Conservation (phyloP, 2,888 invertebrate genomes). For the Strigamia maritima region DNA sequence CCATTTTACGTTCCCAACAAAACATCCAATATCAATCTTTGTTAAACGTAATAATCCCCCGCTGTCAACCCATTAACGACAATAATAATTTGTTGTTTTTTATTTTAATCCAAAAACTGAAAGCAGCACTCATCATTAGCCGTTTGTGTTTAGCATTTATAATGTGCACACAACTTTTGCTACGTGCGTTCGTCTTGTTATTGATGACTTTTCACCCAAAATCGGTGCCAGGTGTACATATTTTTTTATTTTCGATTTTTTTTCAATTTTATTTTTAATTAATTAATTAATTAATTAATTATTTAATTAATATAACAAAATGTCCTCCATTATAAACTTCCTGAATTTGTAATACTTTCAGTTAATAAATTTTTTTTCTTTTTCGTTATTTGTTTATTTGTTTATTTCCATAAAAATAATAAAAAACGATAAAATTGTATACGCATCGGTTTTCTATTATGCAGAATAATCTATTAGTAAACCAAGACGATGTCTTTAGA, state of each 20-base stretch:
- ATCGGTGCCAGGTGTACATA: slow-evolving; percentile 14
- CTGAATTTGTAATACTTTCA: not conserved
- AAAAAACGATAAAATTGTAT: slow-evolving; percentile 6
- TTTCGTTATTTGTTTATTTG: not conserved
- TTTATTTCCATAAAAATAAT: not conserved
- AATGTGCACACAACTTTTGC: slow-evolving; percentile 1
- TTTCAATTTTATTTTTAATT: not conserved
- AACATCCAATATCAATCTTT: too few relatives aligned
- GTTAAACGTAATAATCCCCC: not conserved
- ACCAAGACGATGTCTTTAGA: slow-evolving; percentile 20
- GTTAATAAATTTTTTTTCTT: slow-evolving; percentile 15
- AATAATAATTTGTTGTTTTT: not conserved
- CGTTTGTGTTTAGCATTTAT: not conserved
- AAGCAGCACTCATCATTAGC: not conserved
- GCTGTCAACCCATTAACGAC: not conserved
- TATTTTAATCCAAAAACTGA: not conserved
- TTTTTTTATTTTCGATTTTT: not conserved
- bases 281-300: not conserved
- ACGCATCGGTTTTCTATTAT: slow-evolving; percentile 15
- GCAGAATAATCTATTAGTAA: slow-evolving; percentile 21
- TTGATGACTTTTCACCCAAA: not conserved
- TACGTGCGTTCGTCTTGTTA: slow-evolving; percentile 19
- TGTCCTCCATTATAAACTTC: not conserved
- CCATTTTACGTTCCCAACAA: not conserved
- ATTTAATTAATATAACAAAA: not conserved